phyloP scores from a whole-genome alignment of 2,888 invertebrate species.

The Tenodera sinensis region DNA sequence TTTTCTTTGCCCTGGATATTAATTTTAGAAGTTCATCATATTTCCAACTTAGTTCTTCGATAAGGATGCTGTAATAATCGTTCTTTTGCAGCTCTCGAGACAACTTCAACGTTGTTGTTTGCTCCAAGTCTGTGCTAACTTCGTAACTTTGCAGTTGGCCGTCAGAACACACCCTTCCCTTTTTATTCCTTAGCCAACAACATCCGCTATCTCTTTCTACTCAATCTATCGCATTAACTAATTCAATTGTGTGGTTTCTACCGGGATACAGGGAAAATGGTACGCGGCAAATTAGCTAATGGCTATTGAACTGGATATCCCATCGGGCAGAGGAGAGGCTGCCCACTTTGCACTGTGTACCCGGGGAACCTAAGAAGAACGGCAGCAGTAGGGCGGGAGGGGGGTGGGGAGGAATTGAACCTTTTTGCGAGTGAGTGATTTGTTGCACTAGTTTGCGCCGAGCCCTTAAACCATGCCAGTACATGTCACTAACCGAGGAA shows the following conservation, averaged over 20 bases:
- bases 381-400: no score
- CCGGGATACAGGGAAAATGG: constrained; percentile 12
- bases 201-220: background rate
- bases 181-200: background rate
- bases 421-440: background rate
- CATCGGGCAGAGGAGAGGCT: background rate
- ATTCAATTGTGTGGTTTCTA: constrained; percentile 15
- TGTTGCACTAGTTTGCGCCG: background rate
- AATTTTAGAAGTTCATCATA: no score
- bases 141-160: background rate
- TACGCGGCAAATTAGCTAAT: constrained; percentile 12
- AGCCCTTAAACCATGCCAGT: background rate
- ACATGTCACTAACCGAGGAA: background rate
- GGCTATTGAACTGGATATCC: constrained; percentile 2
- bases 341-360: background rate
- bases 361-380: background rate
- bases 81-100: background rate
- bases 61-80: background rate
- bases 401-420: background rate
- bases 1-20: no score
- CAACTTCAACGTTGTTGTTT: background rate
- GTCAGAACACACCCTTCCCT: background rate
- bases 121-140: background rate
- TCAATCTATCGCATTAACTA: constrained; percentile 15
- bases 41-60: no score